Evolutionary conservation across 2,113 vertebrate species (phyloP), one percentile per base, ranked within the genome.

Genomic region (Hemiprocne comata): DNA sequence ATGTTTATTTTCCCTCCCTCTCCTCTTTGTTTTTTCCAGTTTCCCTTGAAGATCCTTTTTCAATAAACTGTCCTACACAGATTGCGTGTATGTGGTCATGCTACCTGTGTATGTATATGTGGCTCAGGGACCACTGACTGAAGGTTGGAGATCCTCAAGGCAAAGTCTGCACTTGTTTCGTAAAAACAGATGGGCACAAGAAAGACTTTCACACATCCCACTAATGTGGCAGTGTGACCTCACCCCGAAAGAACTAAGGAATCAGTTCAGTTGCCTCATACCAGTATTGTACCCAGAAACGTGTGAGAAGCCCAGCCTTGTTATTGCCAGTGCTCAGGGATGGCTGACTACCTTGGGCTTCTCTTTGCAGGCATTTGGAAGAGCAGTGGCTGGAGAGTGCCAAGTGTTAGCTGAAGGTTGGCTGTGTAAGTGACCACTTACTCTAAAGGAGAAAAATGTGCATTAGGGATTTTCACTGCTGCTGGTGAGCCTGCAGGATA

Each of bases 401-500:
- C 55, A 61, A 34, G 23, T 0, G 1, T 6, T 11, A 50, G 10
- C 42, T 8, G 2, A 31, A 67, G 16, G 51, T 29, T 78, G 1
- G 0, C 8, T 34, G 31, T 84, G 51, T 84, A 84, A 89, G 82
- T 92, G 79, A 84, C 38, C 75, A 31, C 65, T 34, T 88, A 67
- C 55, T 53, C 42, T 31, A 33, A 71, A 75, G 78, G 82, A 95
- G 55, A 34, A 90, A 76, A 79, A 81, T 33, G 38, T 70, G 62
- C 72, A 5, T 64, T 83, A 69, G 79, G 85, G 75, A 78, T 90
- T 94, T 86, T 88, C 71, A 76, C 57, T 33, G 33, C 93, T 90
- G 88, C 83, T 91, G 57, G 60, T 66, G 51, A 89, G 53, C 67
- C 44, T 77, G 60, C 79, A 79, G 83, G 72, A 55, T 85, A 72